phyloP scores from a whole-genome alignment of 1,140 invertebrate genomes.

The Drosophila pallidifrons region DNA sequence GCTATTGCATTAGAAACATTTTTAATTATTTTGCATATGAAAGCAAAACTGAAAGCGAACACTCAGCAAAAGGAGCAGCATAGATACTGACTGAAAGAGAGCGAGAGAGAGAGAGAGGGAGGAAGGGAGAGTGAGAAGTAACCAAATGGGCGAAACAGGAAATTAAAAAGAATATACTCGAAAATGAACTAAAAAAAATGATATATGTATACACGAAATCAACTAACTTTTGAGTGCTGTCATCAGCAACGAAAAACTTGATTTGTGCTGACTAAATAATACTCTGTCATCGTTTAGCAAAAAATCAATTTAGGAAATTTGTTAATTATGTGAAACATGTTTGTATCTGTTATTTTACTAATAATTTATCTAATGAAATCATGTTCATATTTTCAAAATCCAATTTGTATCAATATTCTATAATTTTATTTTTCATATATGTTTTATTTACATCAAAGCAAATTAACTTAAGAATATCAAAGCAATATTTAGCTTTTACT shows the following conservation, averaged over 20 bases:
- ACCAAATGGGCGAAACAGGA: slow-evolving; percentile 44
- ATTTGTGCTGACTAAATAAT: not conserved
- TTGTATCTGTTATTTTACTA: too few species aligned
- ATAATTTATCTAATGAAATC: too few species aligned
- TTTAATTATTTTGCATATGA: slow-evolving; percentile 68
- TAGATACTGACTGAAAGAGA: not conserved
- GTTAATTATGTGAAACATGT: too few species aligned
- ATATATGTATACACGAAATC: not conserved
- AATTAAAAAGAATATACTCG: slow-evolving; percentile 61
- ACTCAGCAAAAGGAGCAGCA: not conserved
- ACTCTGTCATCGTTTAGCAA: not conserved
- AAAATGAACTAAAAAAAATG: slow-evolving; percentile 19
- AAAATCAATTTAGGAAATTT: too few species aligned
- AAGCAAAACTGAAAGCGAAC: slow-evolving; percentile 11
- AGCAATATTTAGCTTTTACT: too few species aligned
- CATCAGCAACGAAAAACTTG: not conserved
- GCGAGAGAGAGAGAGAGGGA: not conserved
- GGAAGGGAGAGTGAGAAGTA: not conserved
- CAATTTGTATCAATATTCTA: too few species aligned
- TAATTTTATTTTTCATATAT: too few species aligned
- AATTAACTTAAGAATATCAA: too few species aligned
- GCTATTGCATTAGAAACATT: slow-evolving; percentile 43
- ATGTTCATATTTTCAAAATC: too few species aligned
- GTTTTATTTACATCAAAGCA: too few species aligned
- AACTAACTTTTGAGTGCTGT: slow-evolving; percentile 17